Conservation (phyloP, 37 sponge, comb jelly and placozoan species). For the Halisarca cf. caerulea region DNA sequence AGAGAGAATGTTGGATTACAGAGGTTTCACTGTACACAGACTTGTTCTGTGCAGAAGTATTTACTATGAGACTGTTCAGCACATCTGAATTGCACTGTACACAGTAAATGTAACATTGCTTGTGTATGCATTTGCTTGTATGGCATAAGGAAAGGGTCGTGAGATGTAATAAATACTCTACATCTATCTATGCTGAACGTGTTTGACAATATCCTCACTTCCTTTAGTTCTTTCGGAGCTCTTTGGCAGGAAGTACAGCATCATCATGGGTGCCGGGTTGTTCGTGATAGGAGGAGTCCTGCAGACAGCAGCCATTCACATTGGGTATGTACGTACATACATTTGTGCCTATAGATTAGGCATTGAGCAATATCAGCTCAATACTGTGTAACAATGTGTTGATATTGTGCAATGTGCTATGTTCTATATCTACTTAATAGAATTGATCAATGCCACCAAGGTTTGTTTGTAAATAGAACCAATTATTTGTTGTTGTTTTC, state of each 20-base stretch:
- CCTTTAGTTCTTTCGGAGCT: slow-evolving; percentile 55
- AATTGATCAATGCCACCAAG: neutral
- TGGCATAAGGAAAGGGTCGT: too few relatives aligned
- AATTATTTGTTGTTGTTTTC: neutral
- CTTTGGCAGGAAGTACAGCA: slow-evolving; percentile 59
- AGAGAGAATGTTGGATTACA: too few relatives aligned
- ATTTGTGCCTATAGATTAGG: too few relatives aligned
- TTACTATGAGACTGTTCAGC: too few relatives aligned
- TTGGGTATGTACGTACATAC: slow-evolving; percentile 49
- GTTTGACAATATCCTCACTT: neutral
- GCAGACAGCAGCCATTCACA: slow-evolving; percentile 44
- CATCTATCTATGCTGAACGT: neutral
- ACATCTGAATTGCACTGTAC: too few relatives aligned
- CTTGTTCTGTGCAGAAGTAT: too few relatives aligned
- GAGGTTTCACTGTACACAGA: too few relatives aligned
- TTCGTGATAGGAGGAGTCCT: slow-evolving; percentile 62
- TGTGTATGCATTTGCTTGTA: too few relatives aligned
- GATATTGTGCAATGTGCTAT: neutral
- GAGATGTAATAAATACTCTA: too few relatives aligned
- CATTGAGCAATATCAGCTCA: neutral
- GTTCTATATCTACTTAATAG: too few relatives aligned
- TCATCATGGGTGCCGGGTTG: slow-evolving; percentile 56
- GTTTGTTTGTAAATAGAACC: neutral
- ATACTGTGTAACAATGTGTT: neutral
- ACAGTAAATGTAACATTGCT: too few relatives aligned